These are phyloP conservation scores for Drosophila repletoides DNA, from an alignment of 1,140 invertebrate genomes.

Conservation along the genomic window DNA sequence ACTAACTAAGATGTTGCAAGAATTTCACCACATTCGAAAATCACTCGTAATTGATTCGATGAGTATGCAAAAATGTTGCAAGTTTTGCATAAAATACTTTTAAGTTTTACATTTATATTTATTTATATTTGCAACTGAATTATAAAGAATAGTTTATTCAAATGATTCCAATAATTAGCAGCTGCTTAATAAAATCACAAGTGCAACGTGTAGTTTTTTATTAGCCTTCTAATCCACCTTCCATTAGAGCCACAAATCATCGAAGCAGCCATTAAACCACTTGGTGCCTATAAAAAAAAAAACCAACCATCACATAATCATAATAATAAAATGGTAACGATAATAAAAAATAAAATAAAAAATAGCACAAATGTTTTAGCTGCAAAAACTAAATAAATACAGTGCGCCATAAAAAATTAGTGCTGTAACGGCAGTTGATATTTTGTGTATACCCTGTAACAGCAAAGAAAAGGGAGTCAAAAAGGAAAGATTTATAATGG, in stretches of 20 bases:
- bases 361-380: constrained; percentile 28
- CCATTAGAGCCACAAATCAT: constrained; percentile 17
- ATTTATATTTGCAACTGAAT: too few species aligned
- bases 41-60: too few species aligned
- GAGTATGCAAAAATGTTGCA: too few species aligned
- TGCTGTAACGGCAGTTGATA: background rate
- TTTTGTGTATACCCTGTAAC: constrained; percentile 1
- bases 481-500: too few species aligned
- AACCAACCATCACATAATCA: background rate
- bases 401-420: background rate
- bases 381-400: constrained; percentile 7
- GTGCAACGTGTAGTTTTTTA: background rate
- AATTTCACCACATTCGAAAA: too few species aligned
- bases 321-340: constrained; percentile 7
- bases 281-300: constrained; percentile 4
- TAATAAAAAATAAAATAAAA: constrained; percentile 3
- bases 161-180: too few species aligned
- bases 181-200: background rate
- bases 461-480: background rate
- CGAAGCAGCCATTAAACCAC: constrained; percentile 12
- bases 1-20: too few species aligned
- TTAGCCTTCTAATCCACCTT: background rate
- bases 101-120: too few species aligned
- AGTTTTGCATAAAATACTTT: too few species aligned
- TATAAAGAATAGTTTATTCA: too few species aligned